phyloP scores from a whole-genome alignment of 2,113 vertebrate genomes.

The Eleginops maclovinus region DNA sequence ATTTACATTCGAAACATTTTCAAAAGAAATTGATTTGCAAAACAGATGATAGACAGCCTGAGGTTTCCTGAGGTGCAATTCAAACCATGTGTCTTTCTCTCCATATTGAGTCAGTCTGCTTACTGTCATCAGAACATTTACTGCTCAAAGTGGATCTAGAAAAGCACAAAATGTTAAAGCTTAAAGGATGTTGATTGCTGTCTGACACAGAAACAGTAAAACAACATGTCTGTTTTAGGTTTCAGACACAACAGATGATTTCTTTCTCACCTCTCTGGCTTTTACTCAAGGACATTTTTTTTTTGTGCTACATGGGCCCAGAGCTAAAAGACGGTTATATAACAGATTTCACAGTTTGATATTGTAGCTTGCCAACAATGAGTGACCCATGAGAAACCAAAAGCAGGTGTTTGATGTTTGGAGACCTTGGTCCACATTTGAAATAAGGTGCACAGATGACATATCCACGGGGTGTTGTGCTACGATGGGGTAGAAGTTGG shows the following conservation, averaged over 20 bases:
- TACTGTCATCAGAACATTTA: too few species aligned
- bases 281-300: slow-evolving; percentile 37
- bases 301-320: background rate
- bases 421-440: slow-evolving; percentile 40
- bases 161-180: background rate
- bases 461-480: background rate
- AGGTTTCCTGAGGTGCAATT: too few species aligned
- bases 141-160: too few species aligned
- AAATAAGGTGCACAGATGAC: slow-evolving; percentile 26
- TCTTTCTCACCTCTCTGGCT: slow-evolving; percentile 57
- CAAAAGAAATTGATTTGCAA: too few species aligned
- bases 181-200: background rate
- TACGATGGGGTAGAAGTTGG: background rate
- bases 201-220: background rate
- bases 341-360: background rate
- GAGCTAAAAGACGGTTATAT: background rate
- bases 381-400: slow-evolving; percentile 35
- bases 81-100: too few species aligned
- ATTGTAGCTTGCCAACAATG: slow-evolving; percentile 24
- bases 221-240: background rate
- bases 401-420: slow-evolving; percentile 50
- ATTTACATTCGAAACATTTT: too few species aligned
- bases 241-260: slow-evolving; percentile 54
- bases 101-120: too few species aligned
- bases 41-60: too few species aligned